Evolutionary conservation across 2,113 vertebrate species (phyloP).

Genomic region (Tragelaphus buxtoni): DNA sequence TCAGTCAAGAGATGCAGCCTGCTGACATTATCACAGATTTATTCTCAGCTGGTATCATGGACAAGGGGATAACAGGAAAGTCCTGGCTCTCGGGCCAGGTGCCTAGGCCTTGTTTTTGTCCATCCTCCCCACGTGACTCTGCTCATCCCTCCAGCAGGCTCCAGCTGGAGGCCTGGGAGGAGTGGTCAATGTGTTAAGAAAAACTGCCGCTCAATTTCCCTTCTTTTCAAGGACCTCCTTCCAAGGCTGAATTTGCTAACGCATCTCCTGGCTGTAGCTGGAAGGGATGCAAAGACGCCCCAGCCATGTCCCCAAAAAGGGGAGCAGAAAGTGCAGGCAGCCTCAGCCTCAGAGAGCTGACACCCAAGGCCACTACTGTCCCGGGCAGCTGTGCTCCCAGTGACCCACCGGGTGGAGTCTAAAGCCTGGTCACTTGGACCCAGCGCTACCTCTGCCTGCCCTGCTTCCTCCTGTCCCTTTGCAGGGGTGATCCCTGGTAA

Average conservation of each 20-base stretch:
- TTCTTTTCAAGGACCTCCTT: background rate
- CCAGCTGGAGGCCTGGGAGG: background rate
- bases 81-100: background rate
- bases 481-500: accelerated
- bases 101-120: background rate
- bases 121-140: background rate
- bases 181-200: accelerated
- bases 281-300: accelerated
- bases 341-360: background rate
- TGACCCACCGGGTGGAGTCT: accelerated
- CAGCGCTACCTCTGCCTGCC: background rate
- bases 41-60: accelerated
- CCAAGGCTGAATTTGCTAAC: background rate
- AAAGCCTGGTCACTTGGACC: background rate
- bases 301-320: accelerated
- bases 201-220: background rate
- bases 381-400: too few species aligned
- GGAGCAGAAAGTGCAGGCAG: background rate
- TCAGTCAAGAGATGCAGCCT: background rate
- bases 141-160: accelerated
- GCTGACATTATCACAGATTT: accelerated
- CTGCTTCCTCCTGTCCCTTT: accelerated
- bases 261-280: too few species aligned
- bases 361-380: background rate
- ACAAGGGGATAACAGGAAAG: too few species aligned